These are phyloP conservation scores for Philypnodon macrostomus DNA, from an alignment of 2,797 vertebrate genomes.

Conservation along the genomic window DNA sequence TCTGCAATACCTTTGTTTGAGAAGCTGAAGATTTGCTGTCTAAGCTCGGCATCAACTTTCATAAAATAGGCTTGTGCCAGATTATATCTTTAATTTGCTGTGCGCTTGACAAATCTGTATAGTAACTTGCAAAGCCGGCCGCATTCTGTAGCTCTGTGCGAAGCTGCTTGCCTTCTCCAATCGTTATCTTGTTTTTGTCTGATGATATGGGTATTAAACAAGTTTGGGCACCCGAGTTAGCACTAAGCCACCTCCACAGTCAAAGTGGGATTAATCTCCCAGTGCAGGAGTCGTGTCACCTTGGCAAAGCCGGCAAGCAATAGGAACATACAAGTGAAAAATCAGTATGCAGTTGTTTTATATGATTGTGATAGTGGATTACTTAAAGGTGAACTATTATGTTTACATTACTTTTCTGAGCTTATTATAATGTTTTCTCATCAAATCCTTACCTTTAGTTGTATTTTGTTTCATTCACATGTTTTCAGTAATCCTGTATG, in stretches of 20 bases:
- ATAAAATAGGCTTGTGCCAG: slow-evolving; percentile 71
- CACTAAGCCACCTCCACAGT: slow-evolving; percentile 74
- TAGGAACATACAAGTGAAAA: slow-evolving; percentile 55
- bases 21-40: slow-evolving; percentile 58
- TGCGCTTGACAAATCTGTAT: slow-evolving; percentile 74
- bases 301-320: slow-evolving; percentile 58
- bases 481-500: no score
- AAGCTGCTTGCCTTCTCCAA: slow-evolving; percentile 66
- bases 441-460: no score
- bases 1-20: slow-evolving; percentile 51
- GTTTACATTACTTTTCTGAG: no score
- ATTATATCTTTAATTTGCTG: slow-evolving; percentile 81
- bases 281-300: slow-evolving; percentile 64
- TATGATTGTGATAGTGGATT: slow-evolving; percentile 28
- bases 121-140: slow-evolving; percentile 65
- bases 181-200: slow-evolving; percentile 74
- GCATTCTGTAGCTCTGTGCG: slow-evolving; percentile 48
- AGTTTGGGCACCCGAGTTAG: slow-evolving; percentile 70
- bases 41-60: slow-evolving; percentile 64
- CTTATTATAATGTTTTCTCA: no score
- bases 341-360: slow-evolving; percentile 47
- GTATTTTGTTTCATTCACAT: no score
- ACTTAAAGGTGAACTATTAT: no score
- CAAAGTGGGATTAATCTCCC: slow-evolving; percentile 72
- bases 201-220: slow-evolving; percentile 77